Evolutionary conservation across 2,113 vertebrate genomes (phyloP), one percentile per base, ranked within the genome.

Genomic region (Apus apus): DNA sequence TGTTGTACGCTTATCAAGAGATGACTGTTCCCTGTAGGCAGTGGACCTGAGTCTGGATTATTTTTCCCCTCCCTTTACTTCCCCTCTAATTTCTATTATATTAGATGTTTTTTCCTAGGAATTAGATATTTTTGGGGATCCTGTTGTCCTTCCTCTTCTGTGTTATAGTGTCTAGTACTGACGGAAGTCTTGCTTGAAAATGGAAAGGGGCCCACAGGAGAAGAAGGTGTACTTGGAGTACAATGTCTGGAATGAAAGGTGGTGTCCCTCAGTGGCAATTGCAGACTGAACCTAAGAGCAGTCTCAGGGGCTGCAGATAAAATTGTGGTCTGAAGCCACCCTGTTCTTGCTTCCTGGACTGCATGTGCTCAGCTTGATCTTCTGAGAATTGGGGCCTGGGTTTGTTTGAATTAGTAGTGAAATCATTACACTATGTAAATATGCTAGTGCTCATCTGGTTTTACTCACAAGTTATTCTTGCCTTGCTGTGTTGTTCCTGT

Each of bases 401-500:
- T 95, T 96, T 96, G 93, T 95, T 88, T 93, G 85, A 94, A 94
- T 96, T 96, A 95, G 77, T 94, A 96, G 93, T 80, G 79, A 94
- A 96, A 90, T 92, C 90, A 97, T 96, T 94, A 96, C 80, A 67
- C 79, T 95, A 58, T 93, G 88, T 88, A 93, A 96, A 96, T 96
- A 93, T 75, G 93, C 84, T 88, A 72, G 79, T 21, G 50, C 89
- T 96, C 93, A 95, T 96, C 95, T 96, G 92, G 82, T 97, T 96
- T 96, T 93, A 95, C 90, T 97, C 94, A 96, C 30, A 78, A 94
- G 91, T 93, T 94, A 90, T 96, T 95, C 83, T 96, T 96, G 93
- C 90, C 88, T 94, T 75, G 57, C 92, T 96, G 92, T 45, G 92
- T 60, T 90, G 76, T 84, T 93, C 92, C 58, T 86, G 46, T 87